Conservation (phyloP, 2,888 invertebrate genomes). For the Tuta absoluta region DNA sequence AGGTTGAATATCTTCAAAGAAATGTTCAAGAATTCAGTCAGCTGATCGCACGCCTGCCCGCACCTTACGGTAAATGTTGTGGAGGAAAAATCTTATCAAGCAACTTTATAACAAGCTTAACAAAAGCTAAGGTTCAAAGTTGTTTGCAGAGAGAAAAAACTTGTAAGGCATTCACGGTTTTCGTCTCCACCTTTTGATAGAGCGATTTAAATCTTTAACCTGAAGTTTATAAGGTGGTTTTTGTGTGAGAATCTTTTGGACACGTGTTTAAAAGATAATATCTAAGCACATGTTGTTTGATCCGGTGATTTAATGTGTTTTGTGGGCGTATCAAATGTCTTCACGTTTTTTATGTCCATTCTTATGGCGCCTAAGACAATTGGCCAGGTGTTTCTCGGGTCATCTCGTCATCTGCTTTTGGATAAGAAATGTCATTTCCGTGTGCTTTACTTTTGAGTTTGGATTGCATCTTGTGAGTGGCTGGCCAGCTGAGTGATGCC, state of each 20-base stretch:
- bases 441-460: conserved; percentile 29
- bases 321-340: conserved; percentile 76
- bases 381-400: conserved; percentile 42
- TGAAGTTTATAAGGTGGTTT: not conserved
- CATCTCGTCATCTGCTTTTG: conserved; percentile 40
- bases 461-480: not conserved
- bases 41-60: conserved; percentile 67
- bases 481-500: too few species aligned
- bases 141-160: conserved; percentile 27
- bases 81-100: conserved; percentile 42
- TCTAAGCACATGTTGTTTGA: conserved; percentile 74
- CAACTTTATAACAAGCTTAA: conserved; percentile 18
- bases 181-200: not conserved
- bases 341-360: conserved; percentile 31
- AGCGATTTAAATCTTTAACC: not conserved
- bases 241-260: conserved; percentile 32
- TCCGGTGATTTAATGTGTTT: conserved; percentile 71
- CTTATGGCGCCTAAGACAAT: conserved; percentile 64
- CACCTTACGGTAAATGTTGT: conserved; percentile 59
- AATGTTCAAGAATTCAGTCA: conserved; percentile 48
- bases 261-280: conserved; percentile 67
- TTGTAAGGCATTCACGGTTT: conserved; percentile 31
- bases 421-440: conserved; percentile 33
- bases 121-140: conserved; percentile 32
- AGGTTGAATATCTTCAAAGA: conserved; percentile 18